phyloP scores from a whole-genome alignment of 2,888 invertebrate genomes.

The Epicampocera succincta region DNA sequence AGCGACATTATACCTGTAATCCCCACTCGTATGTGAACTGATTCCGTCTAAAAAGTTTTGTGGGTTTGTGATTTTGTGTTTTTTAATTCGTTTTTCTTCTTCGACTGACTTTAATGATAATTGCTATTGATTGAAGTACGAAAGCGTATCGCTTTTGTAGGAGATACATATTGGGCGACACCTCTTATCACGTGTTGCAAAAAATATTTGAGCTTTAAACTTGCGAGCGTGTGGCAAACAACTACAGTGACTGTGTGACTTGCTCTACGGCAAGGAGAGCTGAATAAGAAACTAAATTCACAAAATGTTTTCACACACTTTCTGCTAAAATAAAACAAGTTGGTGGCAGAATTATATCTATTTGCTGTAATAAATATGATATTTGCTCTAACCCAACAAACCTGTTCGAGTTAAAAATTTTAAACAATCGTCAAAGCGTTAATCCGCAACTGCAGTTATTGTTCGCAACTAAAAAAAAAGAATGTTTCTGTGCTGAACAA shows the following conservation, averaged over 20 bases:
- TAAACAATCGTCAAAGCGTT: too few relatives aligned
- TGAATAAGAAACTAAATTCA: neutral
- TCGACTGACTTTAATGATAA: conserved; percentile 41
- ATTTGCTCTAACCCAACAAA: neutral
- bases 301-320: conserved; percentile 33
- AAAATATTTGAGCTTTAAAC: neutral
- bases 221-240: neutral
- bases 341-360: too few relatives aligned
- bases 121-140: conserved; percentile 37
- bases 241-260: neutral
- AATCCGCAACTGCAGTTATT: too few relatives aligned
- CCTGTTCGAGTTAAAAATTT: neutral
- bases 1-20: conserved; percentile 18
- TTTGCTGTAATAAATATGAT: conserved; percentile 1
- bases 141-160: conserved; percentile 37
- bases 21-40: conserved; percentile 5
- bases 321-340: conserved; percentile 33
- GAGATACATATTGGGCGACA: conserved; percentile 32
- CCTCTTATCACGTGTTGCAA: conserved; percentile 36
- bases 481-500: too few relatives aligned
- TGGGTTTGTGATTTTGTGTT: conserved; percentile 5
- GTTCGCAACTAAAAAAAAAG: too few relatives aligned
- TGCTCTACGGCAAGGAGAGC: neutral
- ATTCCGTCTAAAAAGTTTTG: neutral
- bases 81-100: conserved; percentile 16